A percentile compares a stretch with the other conserved stretches of the same genome.
These are phyloP conservation scores for Chymomyza amoena DNA, from an alignment of 2,888 invertebrate genomes.

Conservation along the genomic window DNA sequence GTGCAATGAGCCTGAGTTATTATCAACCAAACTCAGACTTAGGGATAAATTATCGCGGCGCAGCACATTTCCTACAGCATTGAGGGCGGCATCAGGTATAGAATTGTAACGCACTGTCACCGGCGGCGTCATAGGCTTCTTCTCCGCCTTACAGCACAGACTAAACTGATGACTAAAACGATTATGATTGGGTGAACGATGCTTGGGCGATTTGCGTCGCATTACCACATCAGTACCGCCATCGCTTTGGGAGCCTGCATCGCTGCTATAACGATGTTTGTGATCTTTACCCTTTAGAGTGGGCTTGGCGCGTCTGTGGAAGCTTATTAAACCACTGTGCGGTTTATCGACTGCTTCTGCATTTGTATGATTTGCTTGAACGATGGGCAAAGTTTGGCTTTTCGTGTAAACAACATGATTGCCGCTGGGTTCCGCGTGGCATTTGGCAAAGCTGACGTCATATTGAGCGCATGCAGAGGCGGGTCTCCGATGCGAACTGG, in stretches of 20 bases:
- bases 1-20: slow-evolving; percentile 60
- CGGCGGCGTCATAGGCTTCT: slow-evolving; percentile 76
- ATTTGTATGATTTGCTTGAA: slow-evolving; percentile 24
- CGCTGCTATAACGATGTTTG: slow-evolving; percentile 66
- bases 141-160: slow-evolving; percentile 77
- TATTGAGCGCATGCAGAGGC: slow-evolving; percentile 57
- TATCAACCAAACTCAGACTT: slow-evolving; percentile 70
- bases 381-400: slow-evolving; percentile 66
- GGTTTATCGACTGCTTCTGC: slow-evolving; percentile 56
- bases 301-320: slow-evolving; percentile 71
- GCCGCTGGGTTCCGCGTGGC: slow-evolving; percentile 36
- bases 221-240: slow-evolving; percentile 65
- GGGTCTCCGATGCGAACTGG: slow-evolving; percentile 42
- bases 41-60: slow-evolving; percentile 72
- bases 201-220: slow-evolving; percentile 68
- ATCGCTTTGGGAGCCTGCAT: slow-evolving; percentile 73
- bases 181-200: slow-evolving; percentile 76
- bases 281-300: slow-evolving; percentile 62
- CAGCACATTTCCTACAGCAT: slow-evolving; percentile 33
- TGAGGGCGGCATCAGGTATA: slow-evolving; percentile 62
- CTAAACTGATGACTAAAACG: slow-evolving; percentile 78
- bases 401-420: slow-evolving; percentile 39
- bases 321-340: slow-evolving; percentile 68
- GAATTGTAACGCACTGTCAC: slow-evolving; percentile 78
- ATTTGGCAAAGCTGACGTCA: slow-evolving; percentile 76